phyloP scores from a whole-genome alignment of 2,113 vertebrate genomes.

The Scalopus aquaticus region DNA sequence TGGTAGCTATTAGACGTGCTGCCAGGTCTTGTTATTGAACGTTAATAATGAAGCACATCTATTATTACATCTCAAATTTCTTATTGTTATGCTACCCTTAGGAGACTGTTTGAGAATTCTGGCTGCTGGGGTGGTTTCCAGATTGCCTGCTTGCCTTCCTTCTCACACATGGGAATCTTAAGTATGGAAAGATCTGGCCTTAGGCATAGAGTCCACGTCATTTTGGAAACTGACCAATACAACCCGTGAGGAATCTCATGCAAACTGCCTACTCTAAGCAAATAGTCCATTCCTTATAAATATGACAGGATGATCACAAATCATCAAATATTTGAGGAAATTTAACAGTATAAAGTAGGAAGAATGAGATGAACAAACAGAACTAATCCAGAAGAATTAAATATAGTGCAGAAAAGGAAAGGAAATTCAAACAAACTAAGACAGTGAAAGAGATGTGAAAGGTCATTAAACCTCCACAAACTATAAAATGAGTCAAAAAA shows the following conservation, averaged over 20 bases:
- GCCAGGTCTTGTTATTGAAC: not conserved
- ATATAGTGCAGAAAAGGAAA: slow-evolving; percentile 13
- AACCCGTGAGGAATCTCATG: not conserved
- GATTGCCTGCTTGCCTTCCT: not conserved
- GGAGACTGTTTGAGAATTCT: not conserved
- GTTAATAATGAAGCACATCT: not conserved
- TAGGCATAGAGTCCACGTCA: not conserved
- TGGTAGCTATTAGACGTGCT: not conserved
- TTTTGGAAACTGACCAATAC: not conserved
- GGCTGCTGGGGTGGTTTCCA: not conserved
- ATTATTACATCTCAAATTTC: not conserved
- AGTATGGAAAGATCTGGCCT: not conserved
- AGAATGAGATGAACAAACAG: not conserved
- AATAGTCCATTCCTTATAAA: not conserved
- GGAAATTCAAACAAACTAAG: not conserved
- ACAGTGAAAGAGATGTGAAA: slow-evolving; percentile 1
- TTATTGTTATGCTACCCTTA: not conserved
- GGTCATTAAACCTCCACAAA: not conserved
- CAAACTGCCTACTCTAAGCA: not conserved
- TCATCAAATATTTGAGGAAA: not conserved
- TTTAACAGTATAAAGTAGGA: not conserved
- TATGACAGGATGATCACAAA: not conserved
- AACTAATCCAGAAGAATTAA: slow-evolving; percentile 22
- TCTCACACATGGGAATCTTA: not conserved
- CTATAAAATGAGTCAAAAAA: slow-evolving; percentile 8